These are phyloP conservation scores for Hesperophylax magnus DNA, from an alignment of 1,140 invertebrate genomes.

Conservation along the genomic window DNA sequence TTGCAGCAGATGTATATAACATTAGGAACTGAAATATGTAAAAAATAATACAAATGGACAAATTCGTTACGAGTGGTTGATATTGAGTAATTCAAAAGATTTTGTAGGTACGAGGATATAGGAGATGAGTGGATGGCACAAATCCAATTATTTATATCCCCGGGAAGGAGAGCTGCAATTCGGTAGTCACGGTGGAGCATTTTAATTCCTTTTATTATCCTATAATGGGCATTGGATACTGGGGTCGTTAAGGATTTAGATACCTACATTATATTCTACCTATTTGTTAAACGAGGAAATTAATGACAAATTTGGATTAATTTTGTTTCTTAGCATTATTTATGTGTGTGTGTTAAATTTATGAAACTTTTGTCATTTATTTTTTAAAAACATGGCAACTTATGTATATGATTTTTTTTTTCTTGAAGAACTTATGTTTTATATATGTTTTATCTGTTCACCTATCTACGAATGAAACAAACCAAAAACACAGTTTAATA, in stretches of 20 bases:
- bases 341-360: not conserved
- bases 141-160: constrained; percentile 37
- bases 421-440: no score
- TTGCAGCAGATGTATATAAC: no score
- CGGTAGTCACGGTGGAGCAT: constrained; percentile 5
- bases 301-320: not conserved
- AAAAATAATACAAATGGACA: constrained; percentile 27
- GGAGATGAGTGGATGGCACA: constrained; percentile 8
- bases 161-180: not conserved
- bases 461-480: not conserved
- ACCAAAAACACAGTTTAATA: not conserved
- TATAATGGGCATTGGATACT: constrained; percentile 1
- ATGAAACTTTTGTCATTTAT: no score
- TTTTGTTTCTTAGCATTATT: not conserved
- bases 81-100: not conserved
- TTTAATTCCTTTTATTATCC: not conserved
- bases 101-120: not conserved
- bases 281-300: not conserved
- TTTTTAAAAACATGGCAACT: not conserved
- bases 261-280: not conserved
- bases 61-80: constrained; percentile 20
- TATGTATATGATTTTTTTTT: not conserved
- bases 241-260: no score
- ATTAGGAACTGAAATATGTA: not conserved
- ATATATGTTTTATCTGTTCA: no score